Base-by-base conservation (phyloP, 2,113 vertebrate species). In the Athene cunicularia region DNA sequence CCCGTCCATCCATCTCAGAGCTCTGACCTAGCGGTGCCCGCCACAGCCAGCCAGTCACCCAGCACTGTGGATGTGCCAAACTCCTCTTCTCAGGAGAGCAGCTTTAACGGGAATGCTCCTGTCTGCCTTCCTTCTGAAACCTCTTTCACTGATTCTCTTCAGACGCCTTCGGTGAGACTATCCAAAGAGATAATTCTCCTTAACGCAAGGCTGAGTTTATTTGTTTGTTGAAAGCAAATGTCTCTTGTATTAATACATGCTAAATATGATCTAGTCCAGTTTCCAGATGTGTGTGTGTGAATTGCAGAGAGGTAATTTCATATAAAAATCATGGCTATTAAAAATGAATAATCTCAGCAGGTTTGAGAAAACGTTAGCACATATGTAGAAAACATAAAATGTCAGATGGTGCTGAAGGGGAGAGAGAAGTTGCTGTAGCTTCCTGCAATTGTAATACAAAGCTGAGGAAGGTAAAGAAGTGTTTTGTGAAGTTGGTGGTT, bases 101-200 rank as follows among this genome's bases (percentile, higher is more conserved):
- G 98, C 98, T 99, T 98, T 97, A 95, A 98, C 18, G 99, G 98
- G 98, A 99, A 95, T 98, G 98, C 98, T 98, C 97, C 99, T 98
- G 98, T 98, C 98, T 98, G 99, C 99, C 99, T 99, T 98, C 98
- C 99, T 98, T 98, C 99, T 94, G 99, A 99, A 98, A 98, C 98
- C 97, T 99, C 99, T 99, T 97, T 99, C 98, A 98, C 99, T 98
- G 99, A 99, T 98, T 99, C 99, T 96, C 99, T 99, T 95, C 99
- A 98, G 98, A 99, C 98, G 93, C 98, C 99, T 97, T 98, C 98
- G 99, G 99, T 99, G 99, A 99, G 99, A 97, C 97, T 64, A 33
- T 94, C 84, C 39, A 72, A 93, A 66, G 93, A 20, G 86, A 39
- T 81, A 27, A 70, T 23, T n/a, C 52, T 3, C 45, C 90, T 91